Evolutionary conservation across 2,797 vertebrate genomes (phyloP), one percentile per base, ranked within the genome.

Genomic region (Clamator glandarius): DNA sequence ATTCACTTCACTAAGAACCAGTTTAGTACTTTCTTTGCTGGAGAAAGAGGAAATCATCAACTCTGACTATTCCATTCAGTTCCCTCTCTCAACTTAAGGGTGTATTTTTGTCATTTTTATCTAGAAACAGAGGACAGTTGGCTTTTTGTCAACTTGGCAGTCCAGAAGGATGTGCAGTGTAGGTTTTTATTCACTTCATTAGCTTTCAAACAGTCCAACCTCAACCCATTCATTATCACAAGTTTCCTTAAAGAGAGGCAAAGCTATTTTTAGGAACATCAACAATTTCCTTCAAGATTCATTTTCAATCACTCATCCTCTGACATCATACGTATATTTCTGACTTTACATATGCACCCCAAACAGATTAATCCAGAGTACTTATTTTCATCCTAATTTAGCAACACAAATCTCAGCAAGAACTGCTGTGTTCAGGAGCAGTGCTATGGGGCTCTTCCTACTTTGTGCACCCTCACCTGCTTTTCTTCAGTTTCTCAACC

Each of bases 401-500:
- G 29, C 42, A 72, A 44, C 25, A 33, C 24, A 95, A 15, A 64
- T 82, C 66, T 76, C 74, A 85, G 91, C 62, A 93, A 95, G 90
- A 83, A 69, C n/a, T 51, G 29, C 72, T 66, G 64, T n/a, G 39
- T 21, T 85, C 72, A 91, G 70, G 20, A 93, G 59, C 55, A 92
- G 20, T 12, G 23, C 55, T 91, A 48, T 6, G 15, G 61, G 58
- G 79, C 52, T 90, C 33, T 39, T 79, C 55, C 58, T 89, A 35
- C 44, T 64, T 86, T 59, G 26, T 67, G 48, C 26, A 73, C 12
- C 29, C n/a, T 8, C 48, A 46, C 9, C 63, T 54, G 24, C 23
- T 92, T 28, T 83, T 51, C 81, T 89, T 86, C 67, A 77, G 41
- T 80, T 94, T 91, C 91, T 80, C 84, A 96, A 85, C 35, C 44